These are phyloP conservation scores for Bemisia tabaci DNA, from an alignment of 1,140 invertebrate species.

Conservation along the genomic window DNA sequence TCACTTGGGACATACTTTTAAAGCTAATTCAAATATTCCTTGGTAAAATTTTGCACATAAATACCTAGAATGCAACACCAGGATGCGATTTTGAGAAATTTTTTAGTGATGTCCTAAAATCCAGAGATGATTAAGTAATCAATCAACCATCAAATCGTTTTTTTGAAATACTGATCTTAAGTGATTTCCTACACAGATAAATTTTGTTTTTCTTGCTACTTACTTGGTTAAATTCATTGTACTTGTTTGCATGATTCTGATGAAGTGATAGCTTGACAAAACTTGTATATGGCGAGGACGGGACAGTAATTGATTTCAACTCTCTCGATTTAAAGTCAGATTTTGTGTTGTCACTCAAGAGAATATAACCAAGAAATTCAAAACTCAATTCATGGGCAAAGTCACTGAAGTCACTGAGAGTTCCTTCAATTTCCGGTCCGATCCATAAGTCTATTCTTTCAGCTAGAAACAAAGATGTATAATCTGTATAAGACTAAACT, in stretches of 20 bases:
- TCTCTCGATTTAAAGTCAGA: conserved; percentile 73
- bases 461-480: conserved; percentile 22
- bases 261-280: conserved; percentile 75
- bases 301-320: conserved; percentile 68
- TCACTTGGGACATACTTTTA: no score
- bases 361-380: conserved; percentile 64
- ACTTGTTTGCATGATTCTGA: conserved; percentile 58
- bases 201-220: no score
- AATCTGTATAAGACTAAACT: not conserved
- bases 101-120: no score
- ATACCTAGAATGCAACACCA: no score
- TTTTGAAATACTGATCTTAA: no score
- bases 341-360: conserved; percentile 62
- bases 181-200: no score
- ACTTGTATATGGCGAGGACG: conserved; percentile 41
- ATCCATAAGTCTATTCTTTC: conserved; percentile 36
- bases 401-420: conserved; percentile 24
- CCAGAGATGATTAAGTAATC: no score
- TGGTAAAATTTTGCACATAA: no score
- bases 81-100: no score
- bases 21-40: no score
- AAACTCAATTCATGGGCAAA: conserved; percentile 35
- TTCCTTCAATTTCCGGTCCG: conserved; percentile 34
- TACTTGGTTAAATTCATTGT: conserved; percentile 72
- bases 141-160: no score